Evolutionary conservation across 92 coral and sea anemone genomes (phyloP).

Genomic region (Plumapathes pennacea): DNA sequence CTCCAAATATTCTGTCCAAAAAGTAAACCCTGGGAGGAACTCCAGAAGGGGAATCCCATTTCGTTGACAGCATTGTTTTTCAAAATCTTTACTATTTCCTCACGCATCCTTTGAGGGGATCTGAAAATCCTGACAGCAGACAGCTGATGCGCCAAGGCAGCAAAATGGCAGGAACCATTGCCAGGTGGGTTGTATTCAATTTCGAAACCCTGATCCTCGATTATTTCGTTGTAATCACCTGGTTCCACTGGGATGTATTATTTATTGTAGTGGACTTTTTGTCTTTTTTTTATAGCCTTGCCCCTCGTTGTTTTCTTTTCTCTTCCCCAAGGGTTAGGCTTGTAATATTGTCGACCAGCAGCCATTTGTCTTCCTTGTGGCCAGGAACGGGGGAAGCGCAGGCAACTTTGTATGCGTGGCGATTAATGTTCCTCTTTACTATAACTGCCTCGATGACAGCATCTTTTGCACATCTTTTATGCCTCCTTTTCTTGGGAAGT

Average conservation of each 20-base stretch:
- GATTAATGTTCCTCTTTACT: conserved; percentile 13
- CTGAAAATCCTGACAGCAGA: conserved; percentile 23
- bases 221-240: conserved; percentile 6
- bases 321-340: conserved; percentile 50
- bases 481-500: conserved; percentile 34
- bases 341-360: conserved; percentile 33
- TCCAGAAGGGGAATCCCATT: conserved; percentile 27
- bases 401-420: conserved; percentile 23
- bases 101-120: conserved; percentile 36
- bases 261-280: conserved; percentile 8
- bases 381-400: conserved; percentile 37
- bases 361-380: conserved; percentile 28
- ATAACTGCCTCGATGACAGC: conserved; percentile 42
- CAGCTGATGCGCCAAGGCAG: conserved; percentile 36
- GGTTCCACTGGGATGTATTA: conserved; percentile 9
- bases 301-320: conserved; percentile 22
- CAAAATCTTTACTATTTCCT: conserved; percentile 24
- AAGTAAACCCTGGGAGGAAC: conserved; percentile 5
- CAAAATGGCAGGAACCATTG: conserved; percentile 52
- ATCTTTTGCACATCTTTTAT: conserved; percentile 26
- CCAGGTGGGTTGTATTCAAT: conserved; percentile 45
- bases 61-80: conserved; percentile 17
- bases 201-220: conserved; percentile 40
- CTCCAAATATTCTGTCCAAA: conserved; percentile 8
- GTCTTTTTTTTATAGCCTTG: conserved; percentile 23